These are phyloP conservation scores for Murina feae DNA, from an alignment of 2,113 vertebrate genomes.

Conservation along the genomic window DNA sequence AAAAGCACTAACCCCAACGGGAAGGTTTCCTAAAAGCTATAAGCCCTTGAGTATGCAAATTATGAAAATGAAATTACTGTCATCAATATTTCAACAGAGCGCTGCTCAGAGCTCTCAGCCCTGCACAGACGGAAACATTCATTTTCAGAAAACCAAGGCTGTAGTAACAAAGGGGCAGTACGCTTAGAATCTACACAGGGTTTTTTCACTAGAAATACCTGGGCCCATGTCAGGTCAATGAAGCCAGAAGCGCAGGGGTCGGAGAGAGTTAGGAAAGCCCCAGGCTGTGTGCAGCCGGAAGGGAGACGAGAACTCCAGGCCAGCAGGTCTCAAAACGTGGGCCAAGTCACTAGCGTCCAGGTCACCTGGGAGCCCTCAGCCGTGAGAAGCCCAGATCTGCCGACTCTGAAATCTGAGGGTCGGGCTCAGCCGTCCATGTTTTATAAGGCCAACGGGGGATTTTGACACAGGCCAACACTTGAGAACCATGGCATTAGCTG, in stretches of 20 bases:
- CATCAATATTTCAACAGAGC: conserved; percentile 52
- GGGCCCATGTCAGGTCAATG: neutral
- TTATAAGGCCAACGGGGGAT: neutral
- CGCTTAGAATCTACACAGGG: neutral
- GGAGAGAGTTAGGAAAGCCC: neutral
- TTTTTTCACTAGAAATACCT: neutral
- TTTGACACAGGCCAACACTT: neutral
- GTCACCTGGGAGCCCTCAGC: neutral
- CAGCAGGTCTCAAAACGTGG: neutral
- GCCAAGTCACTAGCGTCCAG: neutral
- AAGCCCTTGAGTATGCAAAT: conserved; percentile 29
- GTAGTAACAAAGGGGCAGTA: neutral
- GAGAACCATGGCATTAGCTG: neutral
- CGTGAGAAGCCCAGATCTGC: neutral
- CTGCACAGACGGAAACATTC: conserved; percentile 8
- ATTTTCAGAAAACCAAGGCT: conserved; percentile 24
- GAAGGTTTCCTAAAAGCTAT: conserved; percentile 35
- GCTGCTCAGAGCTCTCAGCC: conserved; percentile 19
- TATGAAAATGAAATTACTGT: conserved; percentile 52
- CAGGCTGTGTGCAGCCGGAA: neutral
- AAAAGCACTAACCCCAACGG: conserved; percentile 27
- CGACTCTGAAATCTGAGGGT: neutral
- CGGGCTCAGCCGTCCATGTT: neutral
- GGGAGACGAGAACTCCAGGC: neutral
- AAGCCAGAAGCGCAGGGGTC: neutral